phyloP scores from a whole-genome alignment of 2,113 vertebrate species.

The Callionymus lyra region DNA sequence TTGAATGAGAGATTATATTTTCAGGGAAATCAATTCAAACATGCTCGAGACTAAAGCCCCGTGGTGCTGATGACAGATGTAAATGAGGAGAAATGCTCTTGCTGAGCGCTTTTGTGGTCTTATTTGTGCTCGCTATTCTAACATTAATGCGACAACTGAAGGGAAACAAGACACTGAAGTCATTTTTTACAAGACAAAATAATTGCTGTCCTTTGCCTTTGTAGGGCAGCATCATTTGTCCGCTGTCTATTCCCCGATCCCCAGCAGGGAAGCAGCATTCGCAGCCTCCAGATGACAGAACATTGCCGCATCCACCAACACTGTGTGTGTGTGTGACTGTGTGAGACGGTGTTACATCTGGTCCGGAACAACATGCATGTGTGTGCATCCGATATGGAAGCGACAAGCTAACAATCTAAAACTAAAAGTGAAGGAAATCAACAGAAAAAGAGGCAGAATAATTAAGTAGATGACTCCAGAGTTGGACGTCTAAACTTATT shows the following conservation, averaged over 20 bases:
- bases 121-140: constrained; percentile 4
- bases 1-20: too few relatives aligned
- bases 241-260: constrained; percentile 31
- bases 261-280: constrained; percentile 46
- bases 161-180: constrained; percentile 4
- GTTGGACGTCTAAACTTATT: constrained; percentile 31
- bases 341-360: constrained; percentile 10
- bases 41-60: constrained; percentile 11
- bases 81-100: constrained; percentile 19
- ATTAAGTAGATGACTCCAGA: constrained; percentile 32
- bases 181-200: constrained; percentile 30
- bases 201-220: constrained; percentile 54
- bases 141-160: constrained; percentile 28
- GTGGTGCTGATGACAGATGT: constrained; percentile 20
- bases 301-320: constrained; percentile 38
- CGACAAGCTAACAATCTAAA: constrained; percentile 27
- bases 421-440: constrained; percentile 21
- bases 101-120: constrained; percentile 20
- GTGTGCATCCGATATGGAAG: constrained; percentile 3
- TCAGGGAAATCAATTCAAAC: background rate
- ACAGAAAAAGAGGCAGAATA: constrained; percentile 25
- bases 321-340: constrained; percentile 5
- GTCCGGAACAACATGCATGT: constrained; percentile 6
- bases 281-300: constrained; percentile 47
- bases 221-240: constrained; percentile 60